Evolutionary conservation across 1,140 invertebrate species (phyloP).

Genomic region (Drosophila littoralis): DNA sequence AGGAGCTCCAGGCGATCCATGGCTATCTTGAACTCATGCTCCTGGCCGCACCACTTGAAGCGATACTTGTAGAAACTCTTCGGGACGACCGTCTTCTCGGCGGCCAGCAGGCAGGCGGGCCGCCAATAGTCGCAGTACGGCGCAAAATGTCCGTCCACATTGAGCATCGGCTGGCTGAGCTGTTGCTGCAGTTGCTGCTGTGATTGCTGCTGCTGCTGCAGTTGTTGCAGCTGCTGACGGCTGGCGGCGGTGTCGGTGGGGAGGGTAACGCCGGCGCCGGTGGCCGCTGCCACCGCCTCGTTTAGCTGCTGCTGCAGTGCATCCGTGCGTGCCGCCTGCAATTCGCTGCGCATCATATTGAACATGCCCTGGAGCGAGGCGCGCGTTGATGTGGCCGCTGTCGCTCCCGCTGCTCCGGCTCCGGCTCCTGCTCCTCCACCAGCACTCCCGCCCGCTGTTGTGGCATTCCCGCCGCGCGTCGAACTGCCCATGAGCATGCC

Average conservation of each 20-base stretch:
- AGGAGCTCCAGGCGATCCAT: slow-evolving; percentile 96
- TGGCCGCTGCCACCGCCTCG: slow-evolving; percentile 41
- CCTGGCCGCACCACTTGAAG: slow-evolving; percentile 87
- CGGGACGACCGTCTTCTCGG: slow-evolving; percentile 84
- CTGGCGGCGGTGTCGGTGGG: not conserved
- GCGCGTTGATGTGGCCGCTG: too few species aligned
- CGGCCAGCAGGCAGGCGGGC: slow-evolving; percentile 67
- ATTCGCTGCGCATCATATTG: slow-evolving; percentile 62
- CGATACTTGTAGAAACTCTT: slow-evolving; percentile 95
- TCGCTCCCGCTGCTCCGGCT: not conserved
- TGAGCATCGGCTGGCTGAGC: slow-evolving; percentile 70
- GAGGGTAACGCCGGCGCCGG: not conserved
- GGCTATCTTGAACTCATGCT: slow-evolving; percentile 89
- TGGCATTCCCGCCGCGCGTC: slow-evolving; percentile 7
- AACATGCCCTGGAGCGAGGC: slow-evolving; percentile 63
- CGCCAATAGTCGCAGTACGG: slow-evolving; percentile 81
- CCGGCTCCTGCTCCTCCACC: not conserved
- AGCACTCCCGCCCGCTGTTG: slow-evolving; percentile 6
- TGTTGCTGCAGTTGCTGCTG: slow-evolving; percentile 33
- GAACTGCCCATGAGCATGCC: slow-evolving; percentile 53
- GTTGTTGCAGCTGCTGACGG: slow-evolving; percentile 9
- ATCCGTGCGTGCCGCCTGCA: slow-evolving; percentile 53
- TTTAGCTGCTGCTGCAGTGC: slow-evolving; percentile 61
- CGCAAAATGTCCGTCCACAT: slow-evolving; percentile 74
- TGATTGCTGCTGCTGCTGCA: slow-evolving; percentile 26